Base-by-base conservation (phyloP, 2,888 invertebrate genomes). In the Pseudolycoriella hygida region DNA sequence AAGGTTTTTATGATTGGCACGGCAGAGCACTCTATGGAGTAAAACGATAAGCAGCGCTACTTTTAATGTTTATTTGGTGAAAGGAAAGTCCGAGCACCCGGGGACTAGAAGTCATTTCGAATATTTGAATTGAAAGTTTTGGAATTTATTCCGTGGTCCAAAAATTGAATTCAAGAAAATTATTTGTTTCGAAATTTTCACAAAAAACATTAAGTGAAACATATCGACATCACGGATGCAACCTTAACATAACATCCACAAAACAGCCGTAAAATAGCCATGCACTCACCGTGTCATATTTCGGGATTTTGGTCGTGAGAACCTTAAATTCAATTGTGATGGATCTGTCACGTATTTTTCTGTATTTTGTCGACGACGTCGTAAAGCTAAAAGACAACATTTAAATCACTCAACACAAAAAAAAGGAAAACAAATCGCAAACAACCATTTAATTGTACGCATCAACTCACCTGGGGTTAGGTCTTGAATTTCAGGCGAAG, bases 281-380 rank as follows among this genome's bases (percentile, higher is more conserved):
- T 20, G 42, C 38, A 48, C 56, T 52, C 56, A 64, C 65, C 64
- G 60, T 50, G 58, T 59, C 5, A 56, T 52, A 40, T 57, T 59
- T 43, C 66, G 58, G 52, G 71, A 70, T 48, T 74, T 56, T n/a
- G 79, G 80, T 52, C 86, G 68, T 57, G 80, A 78, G 68, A 86
- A 86, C 49, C 83, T 72, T 55, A 87, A 71, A 66, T 84, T 83
- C 55, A 87, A 67, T 60, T 88, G 85, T 49, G 82, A 77, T 49
- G 83, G 81, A 67, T 88, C 88, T 20, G 80, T 78, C 19, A 87
- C 82, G 66, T 88, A 88, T 66, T 89, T 89, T 50, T 87, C 87
- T 47, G 70, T 69, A 39, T 77, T 77, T 54, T 83, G 76, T 54
- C 85, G 77, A 30, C 88, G 72, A 38, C 80, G 70, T 17, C 87